phyloP scores from a whole-genome alignment of 2,888 invertebrate genomes.

The Cloeon dipterum region DNA sequence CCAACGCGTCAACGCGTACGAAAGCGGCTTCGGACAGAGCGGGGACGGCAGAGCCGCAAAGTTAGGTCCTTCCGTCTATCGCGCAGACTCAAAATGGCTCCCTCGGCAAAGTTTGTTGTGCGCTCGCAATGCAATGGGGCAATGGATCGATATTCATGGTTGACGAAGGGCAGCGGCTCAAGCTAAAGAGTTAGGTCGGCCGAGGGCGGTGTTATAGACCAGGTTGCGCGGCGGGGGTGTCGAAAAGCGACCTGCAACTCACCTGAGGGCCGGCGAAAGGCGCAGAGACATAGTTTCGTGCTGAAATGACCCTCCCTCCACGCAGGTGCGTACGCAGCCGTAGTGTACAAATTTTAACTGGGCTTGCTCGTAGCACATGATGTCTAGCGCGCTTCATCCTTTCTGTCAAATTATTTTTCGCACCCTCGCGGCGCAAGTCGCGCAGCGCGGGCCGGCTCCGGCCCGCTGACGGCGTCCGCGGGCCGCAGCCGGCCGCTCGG shows the following conservation, averaged over 20 bases:
- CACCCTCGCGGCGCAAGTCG: too few relatives aligned
- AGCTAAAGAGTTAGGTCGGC: too few relatives aligned
- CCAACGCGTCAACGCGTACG: too few relatives aligned
- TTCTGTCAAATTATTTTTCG: constrained; percentile 4
- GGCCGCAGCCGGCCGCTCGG: too few relatives aligned
- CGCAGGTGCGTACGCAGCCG: constrained; percentile 96
- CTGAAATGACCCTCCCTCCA: constrained; percentile 25
- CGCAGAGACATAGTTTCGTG: constrained; percentile 10
- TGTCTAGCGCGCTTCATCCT: constrained; percentile 15
- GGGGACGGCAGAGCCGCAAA: too few relatives aligned
- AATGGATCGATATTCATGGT: constrained; percentile 34
- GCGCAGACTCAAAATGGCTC: constrained; percentile 52
- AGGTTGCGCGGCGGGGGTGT: too few relatives aligned
- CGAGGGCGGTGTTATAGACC: too few relatives aligned
- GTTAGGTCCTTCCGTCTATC: too few relatives aligned
- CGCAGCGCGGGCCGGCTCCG: too few relatives aligned
- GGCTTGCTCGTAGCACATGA: constrained; percentile 73
- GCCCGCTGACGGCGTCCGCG: too few relatives aligned
- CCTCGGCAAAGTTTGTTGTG: constrained; percentile 15
- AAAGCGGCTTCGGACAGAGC: too few relatives aligned
- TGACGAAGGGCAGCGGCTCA: constrained; percentile 12
- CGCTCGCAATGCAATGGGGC: constrained; percentile 24
- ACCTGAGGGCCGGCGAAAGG: constrained; percentile 6
- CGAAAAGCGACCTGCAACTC: too few relatives aligned
- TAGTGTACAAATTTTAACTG: constrained; percentile 66